phyloP scores from a whole-genome alignment of 2,888 invertebrate species.

The Lamellibrachia satsuma region DNA sequence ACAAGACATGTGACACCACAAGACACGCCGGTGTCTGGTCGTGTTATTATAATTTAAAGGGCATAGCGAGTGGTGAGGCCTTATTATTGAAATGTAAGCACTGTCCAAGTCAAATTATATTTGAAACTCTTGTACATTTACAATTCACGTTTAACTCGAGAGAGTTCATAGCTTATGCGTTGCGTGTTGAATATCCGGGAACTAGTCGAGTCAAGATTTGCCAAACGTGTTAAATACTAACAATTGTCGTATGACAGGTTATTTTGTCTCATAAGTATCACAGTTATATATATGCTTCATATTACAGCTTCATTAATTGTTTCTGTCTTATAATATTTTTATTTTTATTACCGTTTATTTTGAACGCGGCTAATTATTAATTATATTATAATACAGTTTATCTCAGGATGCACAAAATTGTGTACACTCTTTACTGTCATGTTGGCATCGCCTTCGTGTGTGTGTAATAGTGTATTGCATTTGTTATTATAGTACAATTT shows the following conservation, averaged over 20 bases:
- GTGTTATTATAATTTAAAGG: not conserved
- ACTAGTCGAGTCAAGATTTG: too few relatives aligned
- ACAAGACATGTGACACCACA: not conserved
- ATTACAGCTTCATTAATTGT: not conserved
- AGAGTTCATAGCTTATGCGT: too few relatives aligned
- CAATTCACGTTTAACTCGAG: not conserved
- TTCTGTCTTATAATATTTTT: not conserved
- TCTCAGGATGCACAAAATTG: not conserved
- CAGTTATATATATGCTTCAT: not conserved
- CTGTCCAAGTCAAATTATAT: not conserved
- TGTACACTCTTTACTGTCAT: not conserved
- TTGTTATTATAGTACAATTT: not conserved
- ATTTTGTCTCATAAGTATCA: too few relatives aligned
- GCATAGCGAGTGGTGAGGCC: not conserved
- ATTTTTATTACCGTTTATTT: not conserved
- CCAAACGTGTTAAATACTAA: too few relatives aligned
- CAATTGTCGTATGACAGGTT: too few relatives aligned
- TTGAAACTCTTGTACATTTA: not conserved
- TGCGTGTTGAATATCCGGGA: too few relatives aligned
- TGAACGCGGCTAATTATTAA: not conserved
- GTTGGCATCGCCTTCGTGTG: not conserved
- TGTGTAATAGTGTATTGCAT: not conserved
- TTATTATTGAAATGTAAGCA: not conserved
- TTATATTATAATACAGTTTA: not conserved
- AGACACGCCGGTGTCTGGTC: not conserved